Base-by-base conservation (phyloP, 2,888 invertebrate genomes). In the Xestobium rufovillosum region DNA sequence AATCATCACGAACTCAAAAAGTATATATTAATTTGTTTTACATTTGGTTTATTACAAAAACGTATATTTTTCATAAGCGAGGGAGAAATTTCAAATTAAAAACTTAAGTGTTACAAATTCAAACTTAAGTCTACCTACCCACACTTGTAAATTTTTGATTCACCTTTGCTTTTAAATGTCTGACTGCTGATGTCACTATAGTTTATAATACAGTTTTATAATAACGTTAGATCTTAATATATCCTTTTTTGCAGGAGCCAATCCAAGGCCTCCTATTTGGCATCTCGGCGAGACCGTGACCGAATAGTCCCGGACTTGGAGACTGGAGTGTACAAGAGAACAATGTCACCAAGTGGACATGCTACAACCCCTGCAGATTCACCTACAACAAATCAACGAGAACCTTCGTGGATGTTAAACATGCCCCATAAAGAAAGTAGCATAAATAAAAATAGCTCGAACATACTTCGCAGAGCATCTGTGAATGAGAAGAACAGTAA, bases 231-330 rank as follows among this genome's bases (percentile, higher is more conserved):
- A n/a, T n/a, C n/a, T n/a, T n/a, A n/a, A n/a, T n/a, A n/a, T n/a
- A n/a, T 40, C 35, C 33, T 32, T 49, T 48, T 41, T 54, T 55
- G 47, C 71, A 83, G 83, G 69, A 81, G 80, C 57, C 80, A 81
- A 58, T 83, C 83, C 34, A 83, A 83, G 67, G 82, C 82, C 47
- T 82, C 83, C 38, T 83, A 83, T 61, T 64, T 83, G 64, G 78
- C 82, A n/a, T 74, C 76, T 44, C 71, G 80, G 26, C 73, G 80
- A 36, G 81, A 82, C 55, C 71, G 78, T 43, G 82, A 82, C 47
- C 70, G 75, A 51, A 71, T 72, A 19, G 67, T 73, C 29, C 75
- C 76, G 4, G 81, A 80, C 61, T 75, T 77, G 41, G 83, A 81
- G 60, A 77, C 76, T 53, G 83, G 83, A 44, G 80, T 79, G 56